Evolutionary conservation across 2,797 vertebrate species (phyloP), one percentile per base, ranked within the genome.

Genomic region (Betta splendens): DNA sequence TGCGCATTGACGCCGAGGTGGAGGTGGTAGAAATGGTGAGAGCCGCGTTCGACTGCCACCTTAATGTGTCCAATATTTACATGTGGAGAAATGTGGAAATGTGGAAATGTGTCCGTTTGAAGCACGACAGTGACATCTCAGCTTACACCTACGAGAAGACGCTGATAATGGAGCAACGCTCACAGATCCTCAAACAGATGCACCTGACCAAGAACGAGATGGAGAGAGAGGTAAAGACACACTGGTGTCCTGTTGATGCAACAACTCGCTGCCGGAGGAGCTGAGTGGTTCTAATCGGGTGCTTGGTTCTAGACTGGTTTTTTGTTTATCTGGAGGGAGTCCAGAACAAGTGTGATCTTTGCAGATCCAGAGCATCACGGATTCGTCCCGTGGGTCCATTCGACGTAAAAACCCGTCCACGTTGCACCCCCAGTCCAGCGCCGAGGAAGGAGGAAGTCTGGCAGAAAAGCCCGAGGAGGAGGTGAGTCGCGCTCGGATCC

Each of bases 1-100:
- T 99, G 71, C 94, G 98, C 25, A 96, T 99, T 36, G 94, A 94
- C 0, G 98, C 98, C 0, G 93, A 92, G 56, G 96, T 99, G 47
- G 98, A 99, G 80, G 98, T 99, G 71, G 97, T 99, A 77, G 98
- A 99, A 87, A 95, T 99, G 97, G 98, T 99, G 87, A 92, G 94
- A 75, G 17, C 59, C 55, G 21, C 18, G 9, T 75, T 53, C 45
- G 58, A 55, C 55, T 45, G 58, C 55, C 54, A 64, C 33, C n/a
- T n/a, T n/a, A n/a, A n/a, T n/a, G n/a, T n/a, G n/a, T n/a, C n/a
- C n/a, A n/a, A n/a, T n/a, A n/a, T n/a, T n/a, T n/a, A n/a, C n/a
- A n/a, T n/a, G n/a, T n/a, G n/a, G n/a, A n/a, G n/a, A n/a, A n/a
- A 1, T 7, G 39, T 50, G 0, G 5, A n/a, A n/a, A 2, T 28